A percentile compares a stretch with the other conserved stretches of the same genome.
Evolutionary conservation across 2,797 vertebrate genomes (phyloP).

Genomic region (Oryzias sinensis): DNA sequence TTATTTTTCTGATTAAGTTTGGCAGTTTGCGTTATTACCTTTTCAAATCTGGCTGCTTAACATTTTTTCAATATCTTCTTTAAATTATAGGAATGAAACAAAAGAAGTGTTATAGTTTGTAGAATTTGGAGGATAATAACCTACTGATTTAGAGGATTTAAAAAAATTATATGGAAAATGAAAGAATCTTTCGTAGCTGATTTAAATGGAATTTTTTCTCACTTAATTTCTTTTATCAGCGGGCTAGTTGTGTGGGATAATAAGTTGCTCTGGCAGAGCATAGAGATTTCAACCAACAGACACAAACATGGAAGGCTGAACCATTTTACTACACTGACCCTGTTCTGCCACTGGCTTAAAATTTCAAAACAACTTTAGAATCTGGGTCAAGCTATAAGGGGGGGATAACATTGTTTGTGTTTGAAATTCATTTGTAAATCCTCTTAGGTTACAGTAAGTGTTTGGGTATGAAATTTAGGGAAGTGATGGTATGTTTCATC

Average conservation of each 20-base stretch:
- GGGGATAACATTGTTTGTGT: background rate
- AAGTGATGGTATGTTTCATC: slow-evolving; percentile 3
- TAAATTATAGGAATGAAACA: too few relatives aligned
- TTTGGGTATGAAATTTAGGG: slow-evolving; percentile 6
- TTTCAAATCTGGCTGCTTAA: too few relatives aligned
- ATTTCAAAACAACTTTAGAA: slow-evolving; percentile 20
- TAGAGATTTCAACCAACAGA: slow-evolving; percentile 7
- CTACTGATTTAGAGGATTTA: too few relatives aligned
- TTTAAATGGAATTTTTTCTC: background rate
- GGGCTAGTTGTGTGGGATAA: background rate
- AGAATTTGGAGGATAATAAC: too few relatives aligned
- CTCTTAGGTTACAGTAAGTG: slow-evolving; percentile 10
- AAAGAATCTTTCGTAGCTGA: too few relatives aligned
- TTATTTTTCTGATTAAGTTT: too few relatives aligned
- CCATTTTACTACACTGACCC: slow-evolving; percentile 24
- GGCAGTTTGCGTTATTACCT: too few relatives aligned
- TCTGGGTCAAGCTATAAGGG: slow-evolving; percentile 40
- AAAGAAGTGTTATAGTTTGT: too few relatives aligned
- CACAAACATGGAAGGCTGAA: slow-evolving; percentile 13
- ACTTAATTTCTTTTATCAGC: background rate
- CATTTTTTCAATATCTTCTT: too few relatives aligned
- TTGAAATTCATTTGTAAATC: slow-evolving; percentile 6
- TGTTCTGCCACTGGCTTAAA: slow-evolving; percentile 31
- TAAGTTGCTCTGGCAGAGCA: slow-evolving; percentile 17
- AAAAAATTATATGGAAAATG: too few relatives aligned